Percentiles rank a stretch among this genome's conserved stretches.
Conservation (phyloP, 2,888 invertebrate genomes). For the Bibio marci region DNA sequence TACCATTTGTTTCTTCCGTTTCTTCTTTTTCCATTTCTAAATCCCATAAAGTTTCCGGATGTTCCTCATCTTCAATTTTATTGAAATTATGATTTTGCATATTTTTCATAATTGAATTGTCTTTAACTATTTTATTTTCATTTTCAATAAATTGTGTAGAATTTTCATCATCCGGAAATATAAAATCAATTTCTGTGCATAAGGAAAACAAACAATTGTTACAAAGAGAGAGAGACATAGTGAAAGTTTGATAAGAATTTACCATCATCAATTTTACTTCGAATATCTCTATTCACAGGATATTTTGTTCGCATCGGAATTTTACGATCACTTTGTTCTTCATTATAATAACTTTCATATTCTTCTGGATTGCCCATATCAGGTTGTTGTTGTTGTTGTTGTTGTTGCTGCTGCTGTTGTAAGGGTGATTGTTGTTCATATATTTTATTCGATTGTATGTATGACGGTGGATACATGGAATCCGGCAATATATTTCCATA, state of each 20-base stretch:
- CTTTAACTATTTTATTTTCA: not conserved
- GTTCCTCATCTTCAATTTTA: not conserved
- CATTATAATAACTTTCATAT: constrained; percentile 22
- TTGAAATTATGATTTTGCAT: not conserved
- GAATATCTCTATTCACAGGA: constrained; percentile 25
- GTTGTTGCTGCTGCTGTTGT: not conserved
- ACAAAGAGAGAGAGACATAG: not conserved
- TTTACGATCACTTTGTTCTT: constrained; percentile 21
- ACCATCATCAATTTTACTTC: constrained; percentile 17
- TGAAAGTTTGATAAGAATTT: too few relatives aligned
- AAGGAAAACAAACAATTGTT: too few relatives aligned
- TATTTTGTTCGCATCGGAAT: constrained; percentile 25
- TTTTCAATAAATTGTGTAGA: too few relatives aligned
- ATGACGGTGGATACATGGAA: not conserved
- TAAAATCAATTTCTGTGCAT: too few relatives aligned
- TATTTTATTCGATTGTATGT: not conserved
- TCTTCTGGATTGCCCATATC: constrained; percentile 17
- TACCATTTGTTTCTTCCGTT: constrained; percentile 25
- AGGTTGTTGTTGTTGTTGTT: not conserved
- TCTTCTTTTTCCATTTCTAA: constrained; percentile 37
- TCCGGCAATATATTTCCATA: not conserved
- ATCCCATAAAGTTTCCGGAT: constrained; percentile 31
- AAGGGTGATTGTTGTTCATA: not conserved
- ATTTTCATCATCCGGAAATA: too few relatives aligned
- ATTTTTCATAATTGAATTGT: not conserved